Evolutionary conservation across 2,113 vertebrate species (phyloP).

Genomic region (Psittacara wagleri): DNA sequence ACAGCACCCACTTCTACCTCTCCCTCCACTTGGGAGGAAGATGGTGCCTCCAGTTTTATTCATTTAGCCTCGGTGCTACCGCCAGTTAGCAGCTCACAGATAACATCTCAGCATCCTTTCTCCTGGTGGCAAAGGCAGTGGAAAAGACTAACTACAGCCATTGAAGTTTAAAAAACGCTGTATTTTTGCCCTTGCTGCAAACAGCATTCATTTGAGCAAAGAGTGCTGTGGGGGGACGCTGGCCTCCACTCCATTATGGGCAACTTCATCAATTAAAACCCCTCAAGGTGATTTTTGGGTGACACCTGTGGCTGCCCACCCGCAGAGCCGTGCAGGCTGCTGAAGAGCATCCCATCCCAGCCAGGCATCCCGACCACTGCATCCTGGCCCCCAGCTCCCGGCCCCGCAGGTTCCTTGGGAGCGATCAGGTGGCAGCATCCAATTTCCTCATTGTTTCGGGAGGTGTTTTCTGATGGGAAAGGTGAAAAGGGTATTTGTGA

Average conservation of each 20-base stretch:
- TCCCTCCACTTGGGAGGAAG: fast-evolving
- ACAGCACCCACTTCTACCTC: neutral
- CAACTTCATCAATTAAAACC: neutral
- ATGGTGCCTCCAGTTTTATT: neutral
- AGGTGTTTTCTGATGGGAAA: constrained; percentile 79
- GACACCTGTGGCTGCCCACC: neutral
- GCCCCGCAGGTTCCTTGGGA: constrained; percentile 63
- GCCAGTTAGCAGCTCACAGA: neutral
- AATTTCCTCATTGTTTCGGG: constrained; percentile 73
- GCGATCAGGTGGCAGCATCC: constrained; percentile 70
- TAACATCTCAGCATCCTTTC: neutral
- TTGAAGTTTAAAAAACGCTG: neutral
- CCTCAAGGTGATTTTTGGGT: neutral
- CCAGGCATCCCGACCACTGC: neutral
- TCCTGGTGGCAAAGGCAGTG: neutral
- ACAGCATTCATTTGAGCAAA: neutral
- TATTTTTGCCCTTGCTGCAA: neutral
- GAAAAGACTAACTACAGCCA: neutral
- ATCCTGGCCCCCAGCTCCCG: neutral
- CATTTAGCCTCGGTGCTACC: neutral
- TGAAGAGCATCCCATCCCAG: neutral
- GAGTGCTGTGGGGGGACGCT: fast-evolving
- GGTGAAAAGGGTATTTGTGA: constrained; percentile 77
- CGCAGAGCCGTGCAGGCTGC: neutral
- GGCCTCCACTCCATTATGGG: fast-evolving